Percentiles rank a stretch among this genome's conserved stretches.
These are phyloP conservation scores for Echiichthys vipera DNA, from an alignment of 2,797 vertebrate species.

Conservation along the genomic window DNA sequence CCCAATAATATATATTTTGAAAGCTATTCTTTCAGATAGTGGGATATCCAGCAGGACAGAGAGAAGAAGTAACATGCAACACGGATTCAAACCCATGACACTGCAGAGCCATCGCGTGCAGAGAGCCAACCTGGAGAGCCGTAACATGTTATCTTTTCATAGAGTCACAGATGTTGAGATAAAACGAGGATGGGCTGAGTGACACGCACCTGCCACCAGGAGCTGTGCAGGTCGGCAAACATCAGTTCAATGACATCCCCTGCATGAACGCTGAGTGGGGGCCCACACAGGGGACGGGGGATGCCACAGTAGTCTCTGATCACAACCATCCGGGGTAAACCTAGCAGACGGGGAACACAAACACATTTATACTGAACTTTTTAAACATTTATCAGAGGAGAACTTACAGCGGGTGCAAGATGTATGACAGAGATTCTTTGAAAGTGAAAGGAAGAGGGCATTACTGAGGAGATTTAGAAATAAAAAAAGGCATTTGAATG, in stretches of 20 bases:
- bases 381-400: constrained; percentile 2
- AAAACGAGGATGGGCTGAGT: constrained; percentile 47
- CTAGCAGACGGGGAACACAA: constrained; percentile 72
- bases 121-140: constrained; percentile 25
- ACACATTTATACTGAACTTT: constrained; percentile 23
- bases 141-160: constrained; percentile 51
- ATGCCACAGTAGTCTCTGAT: constrained; percentile 89
- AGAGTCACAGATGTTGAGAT: constrained; percentile 64
- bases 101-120: constrained; percentile 48
- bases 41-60: background rate
- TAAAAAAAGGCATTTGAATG: background rate
- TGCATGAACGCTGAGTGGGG: constrained; percentile 87
- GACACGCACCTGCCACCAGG: constrained; percentile 94
- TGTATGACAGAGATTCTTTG: background rate
- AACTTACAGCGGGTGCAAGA: background rate
- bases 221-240: constrained; percentile 90
- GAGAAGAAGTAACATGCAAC: constrained; percentile 1
- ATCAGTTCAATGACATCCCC: constrained; percentile 93
- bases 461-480: background rate
- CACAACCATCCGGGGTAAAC: constrained; percentile 93
- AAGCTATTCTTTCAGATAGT: constrained; percentile 6
- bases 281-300: constrained; percentile 87
- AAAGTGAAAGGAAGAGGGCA: background rate
- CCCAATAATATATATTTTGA: constrained; percentile 4
- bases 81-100: constrained; percentile 37